Evolutionary conservation across 2,113 vertebrate species (phyloP).

Genomic region (Elaphurus davidianus): DNA sequence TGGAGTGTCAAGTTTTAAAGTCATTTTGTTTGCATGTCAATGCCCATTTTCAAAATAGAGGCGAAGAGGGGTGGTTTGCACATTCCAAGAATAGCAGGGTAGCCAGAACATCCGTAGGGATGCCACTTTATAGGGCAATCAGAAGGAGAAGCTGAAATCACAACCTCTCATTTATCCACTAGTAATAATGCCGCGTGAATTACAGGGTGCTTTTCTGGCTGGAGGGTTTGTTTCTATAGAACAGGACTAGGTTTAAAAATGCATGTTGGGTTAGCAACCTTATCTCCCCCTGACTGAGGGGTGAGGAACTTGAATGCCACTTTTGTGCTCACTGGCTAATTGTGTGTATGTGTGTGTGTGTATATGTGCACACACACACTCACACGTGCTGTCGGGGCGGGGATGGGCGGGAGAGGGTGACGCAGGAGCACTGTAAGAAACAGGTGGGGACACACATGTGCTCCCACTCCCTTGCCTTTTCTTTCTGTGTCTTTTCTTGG

Average conservation of each 20-base stretch:
- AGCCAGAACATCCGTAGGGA: conserved; percentile 28
- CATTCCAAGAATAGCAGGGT: conserved; percentile 58
- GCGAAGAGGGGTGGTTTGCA: conserved; percentile 19
- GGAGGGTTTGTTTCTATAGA: conserved; percentile 57
- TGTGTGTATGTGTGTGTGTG: background rate
- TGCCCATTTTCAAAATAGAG: conserved; percentile 51
- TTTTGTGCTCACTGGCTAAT: background rate
- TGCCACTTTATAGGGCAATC: conserved; percentile 23
- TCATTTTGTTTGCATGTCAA: conserved; percentile 57
- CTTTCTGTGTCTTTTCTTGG: background rate
- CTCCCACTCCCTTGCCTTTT: background rate
- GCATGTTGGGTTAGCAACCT: conserved; percentile 27
- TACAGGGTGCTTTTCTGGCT: conserved; percentile 62
- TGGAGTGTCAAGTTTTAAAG: conserved; percentile 41
- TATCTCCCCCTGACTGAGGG: background rate
- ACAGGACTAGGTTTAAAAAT: conserved; percentile 27
- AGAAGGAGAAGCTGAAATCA: conserved; percentile 63
- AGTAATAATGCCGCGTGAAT: conserved; percentile 46
- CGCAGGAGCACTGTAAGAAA: background rate
- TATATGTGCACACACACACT: no score
- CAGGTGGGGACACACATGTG: background rate
- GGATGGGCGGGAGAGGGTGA: background rate
- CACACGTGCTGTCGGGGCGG: background rate
- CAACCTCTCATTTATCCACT: conserved; percentile 62
- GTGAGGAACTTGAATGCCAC: background rate